Conservation (phyloP, 1,140 invertebrate genomes). For the Conus betulinus region DNA sequence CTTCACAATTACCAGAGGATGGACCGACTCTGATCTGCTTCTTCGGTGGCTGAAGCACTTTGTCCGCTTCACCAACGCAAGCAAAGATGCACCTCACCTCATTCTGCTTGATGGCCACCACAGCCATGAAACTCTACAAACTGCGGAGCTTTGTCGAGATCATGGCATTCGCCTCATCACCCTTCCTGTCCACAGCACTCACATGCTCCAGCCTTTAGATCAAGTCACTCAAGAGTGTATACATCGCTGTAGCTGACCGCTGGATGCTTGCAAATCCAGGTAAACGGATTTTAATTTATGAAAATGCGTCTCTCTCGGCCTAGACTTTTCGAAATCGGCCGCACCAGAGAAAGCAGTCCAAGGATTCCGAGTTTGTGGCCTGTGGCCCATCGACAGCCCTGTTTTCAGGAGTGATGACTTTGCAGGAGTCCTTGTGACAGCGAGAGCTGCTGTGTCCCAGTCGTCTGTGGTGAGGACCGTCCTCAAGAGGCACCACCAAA, state of each 20-base stretch:
- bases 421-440: background rate
- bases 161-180: conserved; percentile 42
- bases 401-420: conserved; percentile 59
- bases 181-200: conserved; percentile 37
- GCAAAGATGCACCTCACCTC: background rate
- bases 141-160: conserved; percentile 38
- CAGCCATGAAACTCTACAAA: conserved; percentile 48
- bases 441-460: too few relatives aligned
- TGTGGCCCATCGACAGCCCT: conserved; percentile 50
- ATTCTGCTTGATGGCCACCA: conserved; percentile 50
- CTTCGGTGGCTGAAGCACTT: background rate
- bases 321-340: conserved; percentile 46
- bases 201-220: conserved; percentile 50
- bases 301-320: conserved; percentile 59
- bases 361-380: conserved; percentile 56
- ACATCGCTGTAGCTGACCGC: conserved; percentile 53
- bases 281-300: conserved; percentile 64
- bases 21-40: background rate
- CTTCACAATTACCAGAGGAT: too few relatives aligned
- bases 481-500: too few relatives aligned
- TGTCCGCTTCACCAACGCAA: background rate
- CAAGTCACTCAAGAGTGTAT: conserved; percentile 41
- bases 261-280: conserved; percentile 67
- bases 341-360: conserved; percentile 54
- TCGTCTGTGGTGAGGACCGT: too few relatives aligned